Conservation (phyloP, 2,888 invertebrate species). For the Caenorhabditis japonica region DNA sequence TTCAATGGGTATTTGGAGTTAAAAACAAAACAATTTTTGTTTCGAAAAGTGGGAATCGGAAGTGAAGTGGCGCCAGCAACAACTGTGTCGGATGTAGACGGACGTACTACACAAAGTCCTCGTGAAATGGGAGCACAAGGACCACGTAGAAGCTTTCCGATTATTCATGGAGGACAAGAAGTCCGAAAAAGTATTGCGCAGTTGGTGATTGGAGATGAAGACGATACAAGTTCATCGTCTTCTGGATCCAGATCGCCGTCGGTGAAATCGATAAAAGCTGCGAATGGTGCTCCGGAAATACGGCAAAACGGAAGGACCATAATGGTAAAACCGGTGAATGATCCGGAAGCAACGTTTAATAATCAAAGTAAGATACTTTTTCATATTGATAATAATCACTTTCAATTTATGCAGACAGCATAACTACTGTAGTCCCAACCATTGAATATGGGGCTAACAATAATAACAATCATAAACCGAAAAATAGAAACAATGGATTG, state of each 20-base stretch:
- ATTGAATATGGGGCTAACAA: constrained; percentile 35
- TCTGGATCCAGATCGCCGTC: constrained; percentile 24
- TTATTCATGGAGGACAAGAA: constrained; percentile 60
- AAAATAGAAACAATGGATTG: constrained; percentile 36
- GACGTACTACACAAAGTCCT: constrained; percentile 34
- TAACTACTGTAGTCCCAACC: constrained; percentile 23
- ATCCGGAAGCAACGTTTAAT: constrained; percentile 25
- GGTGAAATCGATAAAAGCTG: background rate
- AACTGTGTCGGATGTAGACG: constrained; percentile 16
- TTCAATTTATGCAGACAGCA: constrained; percentile 35
- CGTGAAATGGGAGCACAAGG: constrained; percentile 41
- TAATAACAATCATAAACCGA: constrained; percentile 33
- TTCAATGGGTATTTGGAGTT: constrained; percentile 70
- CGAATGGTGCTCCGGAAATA: constrained; percentile 32
- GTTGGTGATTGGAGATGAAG: constrained; percentile 56
- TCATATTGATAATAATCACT: no score
- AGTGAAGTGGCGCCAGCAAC: constrained; percentile 21
- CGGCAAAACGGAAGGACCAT: constrained; percentile 42
- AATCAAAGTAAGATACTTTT: constrained; percentile 25
- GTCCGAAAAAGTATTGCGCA: constrained; percentile 61
- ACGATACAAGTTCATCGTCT: constrained; percentile 32
- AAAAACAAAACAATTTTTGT: constrained; percentile 55
- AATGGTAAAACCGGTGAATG: constrained; percentile 51
- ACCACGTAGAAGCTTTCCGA: constrained; percentile 52
- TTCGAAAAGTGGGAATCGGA: constrained; percentile 45